Evolutionary conservation across 2,888 invertebrate species (phyloP).

Genomic region (Prosopocoilus inquinatus): DNA sequence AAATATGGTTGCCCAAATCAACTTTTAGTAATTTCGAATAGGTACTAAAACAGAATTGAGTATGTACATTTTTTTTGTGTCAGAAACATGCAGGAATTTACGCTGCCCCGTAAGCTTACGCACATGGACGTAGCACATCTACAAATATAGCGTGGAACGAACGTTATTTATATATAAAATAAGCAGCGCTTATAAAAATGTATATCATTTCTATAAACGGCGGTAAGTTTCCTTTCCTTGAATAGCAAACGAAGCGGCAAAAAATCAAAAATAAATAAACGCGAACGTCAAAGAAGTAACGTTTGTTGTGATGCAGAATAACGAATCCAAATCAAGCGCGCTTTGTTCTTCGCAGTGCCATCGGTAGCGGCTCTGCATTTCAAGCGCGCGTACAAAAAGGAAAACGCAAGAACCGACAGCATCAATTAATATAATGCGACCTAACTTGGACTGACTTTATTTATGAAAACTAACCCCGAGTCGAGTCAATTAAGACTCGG

Average conservation of each 20-base stretch:
- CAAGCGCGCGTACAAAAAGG: constrained; percentile 11
- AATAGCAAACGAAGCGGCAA: constrained; percentile 24
- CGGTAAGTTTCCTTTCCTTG: constrained; percentile 29
- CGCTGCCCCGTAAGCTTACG: neutral
- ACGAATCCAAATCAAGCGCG: constrained; percentile 30
- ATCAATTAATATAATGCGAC: too few species aligned
- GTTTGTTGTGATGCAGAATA: constrained; percentile 28
- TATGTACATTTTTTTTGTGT: too few species aligned
- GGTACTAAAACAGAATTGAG: too few species aligned
- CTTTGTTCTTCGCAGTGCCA: constrained; percentile 20
- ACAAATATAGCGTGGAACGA: constrained; percentile 3
- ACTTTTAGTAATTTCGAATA: too few species aligned
- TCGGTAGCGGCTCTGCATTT: constrained; percentile 14
- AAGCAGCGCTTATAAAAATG: constrained; percentile 24
- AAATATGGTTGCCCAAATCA: too few species aligned
- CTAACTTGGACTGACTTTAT: too few species aligned
- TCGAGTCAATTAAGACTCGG: too few species aligned
- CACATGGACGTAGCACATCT: neutral
- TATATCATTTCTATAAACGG: constrained; percentile 27
- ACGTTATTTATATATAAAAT: constrained; percentile 18
- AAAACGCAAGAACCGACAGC: constrained; percentile 8
- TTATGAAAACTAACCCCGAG: too few species aligned
- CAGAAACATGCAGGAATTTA: neutral
- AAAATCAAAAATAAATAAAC: constrained; percentile 27
- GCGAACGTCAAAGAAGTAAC: constrained; percentile 28